phyloP scores from a whole-genome alignment of 2,888 invertebrate species.

The Rosalia funebris region DNA sequence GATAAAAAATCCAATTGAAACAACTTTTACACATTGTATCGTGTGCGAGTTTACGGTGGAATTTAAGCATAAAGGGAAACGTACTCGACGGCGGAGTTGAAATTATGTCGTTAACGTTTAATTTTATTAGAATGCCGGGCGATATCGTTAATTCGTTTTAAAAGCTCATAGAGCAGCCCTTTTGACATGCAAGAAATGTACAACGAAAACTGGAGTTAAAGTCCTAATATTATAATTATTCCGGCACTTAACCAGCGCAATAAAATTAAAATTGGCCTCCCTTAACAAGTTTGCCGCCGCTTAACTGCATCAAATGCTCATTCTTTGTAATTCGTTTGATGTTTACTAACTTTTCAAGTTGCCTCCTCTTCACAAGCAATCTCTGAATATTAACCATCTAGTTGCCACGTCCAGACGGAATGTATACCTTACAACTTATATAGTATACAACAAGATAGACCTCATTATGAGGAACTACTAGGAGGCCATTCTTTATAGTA shows the following conservation, averaged over 20 bases:
- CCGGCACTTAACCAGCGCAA: conserved; percentile 58
- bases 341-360: conserved; percentile 50
- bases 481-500: too few species aligned
- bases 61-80: conserved; percentile 4
- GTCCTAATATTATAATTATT: conserved; percentile 60
- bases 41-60: conserved; percentile 16
- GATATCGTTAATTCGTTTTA: conserved; percentile 50
- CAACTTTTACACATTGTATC: conserved; percentile 17
- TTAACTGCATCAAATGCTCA: conserved; percentile 53
- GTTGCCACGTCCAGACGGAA: background rate
- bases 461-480: too few species aligned
- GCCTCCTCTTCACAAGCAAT: conserved; percentile 25
- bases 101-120: conserved; percentile 39
- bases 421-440: too few species aligned
- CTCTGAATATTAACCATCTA: conserved; percentile 30
- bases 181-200: conserved; percentile 55
- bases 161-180: conserved; percentile 41
- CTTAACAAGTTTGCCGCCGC: conserved; percentile 51
- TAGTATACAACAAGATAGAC: too few species aligned
- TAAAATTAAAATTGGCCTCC: conserved; percentile 59
- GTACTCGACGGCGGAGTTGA: conserved; percentile 13
- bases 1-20: too few species aligned
- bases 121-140: conserved; percentile 42
- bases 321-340: conserved; percentile 52
- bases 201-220: conserved; percentile 51